A percentile compares a stretch with the other conserved stretches of the same genome.
Conservation (phyloP, 2,113 vertebrate species). For the Capreolus pygargus region DNA sequence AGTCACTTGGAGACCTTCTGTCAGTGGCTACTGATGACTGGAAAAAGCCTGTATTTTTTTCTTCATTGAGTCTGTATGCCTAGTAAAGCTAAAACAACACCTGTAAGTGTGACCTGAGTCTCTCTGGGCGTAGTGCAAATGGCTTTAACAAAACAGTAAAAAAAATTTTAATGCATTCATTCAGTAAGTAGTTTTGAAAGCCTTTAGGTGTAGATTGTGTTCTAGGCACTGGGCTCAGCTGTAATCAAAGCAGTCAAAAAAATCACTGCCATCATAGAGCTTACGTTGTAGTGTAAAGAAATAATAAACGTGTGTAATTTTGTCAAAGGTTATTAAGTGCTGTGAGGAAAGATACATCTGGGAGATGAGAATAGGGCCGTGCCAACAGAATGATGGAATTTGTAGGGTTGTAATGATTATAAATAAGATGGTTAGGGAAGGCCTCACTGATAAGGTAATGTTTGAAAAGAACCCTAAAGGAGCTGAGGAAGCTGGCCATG, state of each 20-base stretch:
- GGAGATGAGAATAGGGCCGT: not conserved
- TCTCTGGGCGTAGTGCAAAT: not conserved
- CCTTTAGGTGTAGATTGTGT: not conserved
- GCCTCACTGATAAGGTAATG: not conserved
- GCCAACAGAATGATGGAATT: not conserved
- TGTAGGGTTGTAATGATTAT: not conserved
- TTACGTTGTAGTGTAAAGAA: not conserved
- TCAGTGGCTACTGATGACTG: not conserved
- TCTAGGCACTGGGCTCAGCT: not conserved
- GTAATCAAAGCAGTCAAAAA: not conserved
- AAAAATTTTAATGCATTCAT: not conserved
- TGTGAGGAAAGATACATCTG: slow-evolving; percentile 9
- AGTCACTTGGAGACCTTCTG: not conserved
- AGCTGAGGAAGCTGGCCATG: not conserved
- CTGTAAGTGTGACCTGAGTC: not conserved
- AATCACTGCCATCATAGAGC: not conserved
- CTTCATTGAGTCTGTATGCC: not conserved
- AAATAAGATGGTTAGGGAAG: not conserved
- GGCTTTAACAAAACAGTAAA: not conserved
- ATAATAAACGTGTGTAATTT: not conserved
- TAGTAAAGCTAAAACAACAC: not conserved
- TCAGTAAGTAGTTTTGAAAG: not conserved
- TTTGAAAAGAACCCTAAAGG: not conserved
- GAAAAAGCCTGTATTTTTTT: not conserved
- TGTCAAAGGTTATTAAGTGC: not conserved